phyloP scores from a whole-genome alignment of 2,888 invertebrate genomes.

The Auanema sp. region DNA sequence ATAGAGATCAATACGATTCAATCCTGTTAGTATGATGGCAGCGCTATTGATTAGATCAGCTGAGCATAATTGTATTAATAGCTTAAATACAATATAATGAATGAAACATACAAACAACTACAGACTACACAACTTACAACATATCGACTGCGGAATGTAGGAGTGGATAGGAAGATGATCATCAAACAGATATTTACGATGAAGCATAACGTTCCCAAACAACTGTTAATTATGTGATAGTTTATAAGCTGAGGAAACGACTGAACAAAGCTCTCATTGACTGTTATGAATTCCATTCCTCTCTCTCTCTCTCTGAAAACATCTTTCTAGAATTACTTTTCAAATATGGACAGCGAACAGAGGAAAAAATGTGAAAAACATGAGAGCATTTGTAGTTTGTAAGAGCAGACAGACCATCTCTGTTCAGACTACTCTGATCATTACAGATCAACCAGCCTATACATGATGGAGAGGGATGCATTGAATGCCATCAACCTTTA shows the following conservation, averaged over 20 bases:
- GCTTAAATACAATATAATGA: constrained; percentile 22
- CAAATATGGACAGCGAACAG: too few species aligned
- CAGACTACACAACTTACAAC: constrained; percentile 36
- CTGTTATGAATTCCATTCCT: constrained; percentile 4
- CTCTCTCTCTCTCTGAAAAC: too few species aligned
- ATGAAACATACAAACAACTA: neutral
- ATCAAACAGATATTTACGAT: constrained; percentile 36
- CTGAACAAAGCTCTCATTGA: constrained; percentile 24
- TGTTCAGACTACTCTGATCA: too few species aligned
- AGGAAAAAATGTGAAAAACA: too few species aligned
- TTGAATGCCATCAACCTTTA: too few species aligned
- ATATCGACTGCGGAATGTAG: constrained; percentile 42
- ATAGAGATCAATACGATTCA: constrained; percentile 47
- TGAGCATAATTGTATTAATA: constrained; percentile 42
- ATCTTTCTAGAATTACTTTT: too few species aligned
- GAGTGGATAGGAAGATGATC: constrained; percentile 37
- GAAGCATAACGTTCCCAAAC: constrained; percentile 38
- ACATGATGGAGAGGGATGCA: too few species aligned
- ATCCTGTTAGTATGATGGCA: constrained; percentile 45
- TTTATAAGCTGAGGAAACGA: constrained; percentile 40
- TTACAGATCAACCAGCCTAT: too few species aligned
- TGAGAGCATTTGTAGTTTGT: too few species aligned
- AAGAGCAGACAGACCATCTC: too few species aligned
- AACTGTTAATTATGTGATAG: constrained; percentile 45
- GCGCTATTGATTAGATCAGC: constrained; percentile 47